These are phyloP conservation scores for Oriolus oriolus DNA, from an alignment of 2,113 vertebrate genomes.

Conservation along the genomic window DNA sequence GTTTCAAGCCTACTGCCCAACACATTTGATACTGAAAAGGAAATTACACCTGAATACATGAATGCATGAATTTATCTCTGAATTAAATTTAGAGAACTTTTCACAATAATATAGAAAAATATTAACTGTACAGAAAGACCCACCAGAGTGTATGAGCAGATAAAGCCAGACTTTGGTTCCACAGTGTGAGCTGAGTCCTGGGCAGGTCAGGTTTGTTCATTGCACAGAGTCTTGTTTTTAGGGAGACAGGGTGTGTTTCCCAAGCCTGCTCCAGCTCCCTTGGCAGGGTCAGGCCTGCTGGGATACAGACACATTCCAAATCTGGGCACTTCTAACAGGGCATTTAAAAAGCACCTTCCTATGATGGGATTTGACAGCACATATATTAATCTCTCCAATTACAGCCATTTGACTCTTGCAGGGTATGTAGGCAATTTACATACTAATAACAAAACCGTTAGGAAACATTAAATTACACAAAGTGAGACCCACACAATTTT, in stretches of 20 bases:
- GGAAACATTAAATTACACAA: not conserved
- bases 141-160: not conserved
- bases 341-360: not conserved
- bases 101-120: not conserved
- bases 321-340: too few species aligned
- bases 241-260: rapidly evolving
- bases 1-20: not conserved
- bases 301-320: not conserved
- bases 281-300: not conserved
- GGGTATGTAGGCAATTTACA: not conserved
- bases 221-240: not conserved
- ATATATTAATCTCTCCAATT: not conserved
- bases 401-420: not conserved
- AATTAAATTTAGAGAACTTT: not conserved
- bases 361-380: not conserved
- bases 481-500: not conserved
- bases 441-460: not conserved
- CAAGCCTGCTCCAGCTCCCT: not conserved
- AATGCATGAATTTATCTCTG: not conserved
- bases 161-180: not conserved
- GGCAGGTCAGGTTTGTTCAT: not conserved
- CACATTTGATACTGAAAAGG: not conserved
- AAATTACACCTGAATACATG: not conserved
- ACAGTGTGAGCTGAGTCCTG: not conserved
- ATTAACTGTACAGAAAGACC: not conserved